Percentiles rank a stretch among this genome's conserved stretches.
Conservation (phyloP, 2,797 vertebrate species). For the Hybognathus amarus region DNA sequence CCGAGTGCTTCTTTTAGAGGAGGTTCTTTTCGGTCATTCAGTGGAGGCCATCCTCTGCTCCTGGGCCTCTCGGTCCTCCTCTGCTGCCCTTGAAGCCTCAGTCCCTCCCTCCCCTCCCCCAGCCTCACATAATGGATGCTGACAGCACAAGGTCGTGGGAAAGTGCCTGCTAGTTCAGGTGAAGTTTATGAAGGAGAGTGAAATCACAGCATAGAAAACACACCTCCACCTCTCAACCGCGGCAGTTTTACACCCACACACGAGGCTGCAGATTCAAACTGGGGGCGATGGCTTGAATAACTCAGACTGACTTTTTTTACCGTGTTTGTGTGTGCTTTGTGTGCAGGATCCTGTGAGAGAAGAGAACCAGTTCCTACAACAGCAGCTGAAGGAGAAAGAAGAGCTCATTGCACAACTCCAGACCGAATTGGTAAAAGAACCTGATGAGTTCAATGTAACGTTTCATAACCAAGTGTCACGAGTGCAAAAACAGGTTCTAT, state of each 20-base stretch:
- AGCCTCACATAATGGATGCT: conserved; percentile 54
- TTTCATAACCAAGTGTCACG: conserved; percentile 24
- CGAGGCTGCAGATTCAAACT: conserved; percentile 40
- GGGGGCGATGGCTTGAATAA: conserved; percentile 54
- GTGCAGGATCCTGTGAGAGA: conserved; percentile 84
- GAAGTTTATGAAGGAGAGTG: conserved; percentile 53
- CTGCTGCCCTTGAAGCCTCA: conserved; percentile 49
- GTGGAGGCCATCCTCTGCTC: conserved; percentile 15
- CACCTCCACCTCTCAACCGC: conserved; percentile 30
- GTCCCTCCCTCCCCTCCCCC: conserved; percentile 27
- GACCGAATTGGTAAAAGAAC: conserved; percentile 89
- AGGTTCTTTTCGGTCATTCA: conserved; percentile 5
- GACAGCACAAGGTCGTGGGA: conserved; percentile 60
- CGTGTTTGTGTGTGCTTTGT: conserved; percentile 56
- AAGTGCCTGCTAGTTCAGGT: conserved; percentile 53
- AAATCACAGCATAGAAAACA: conserved; percentile 37
- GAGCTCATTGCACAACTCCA: conserved; percentile 90
- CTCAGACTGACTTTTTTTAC: not conserved
- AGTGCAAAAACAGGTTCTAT: conserved; percentile 27
- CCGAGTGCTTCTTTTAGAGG: not conserved
- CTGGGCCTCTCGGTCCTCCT: conserved; percentile 44
- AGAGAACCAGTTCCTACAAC: conserved; percentile 84
- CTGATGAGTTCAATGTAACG: not conserved
- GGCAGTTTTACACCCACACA: conserved; percentile 29
- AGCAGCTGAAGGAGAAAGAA: conserved; percentile 92